These are phyloP conservation scores for Dromococcyx pavoninus DNA, from an alignment of 2,797 vertebrate genomes.

Conservation along the genomic window DNA sequence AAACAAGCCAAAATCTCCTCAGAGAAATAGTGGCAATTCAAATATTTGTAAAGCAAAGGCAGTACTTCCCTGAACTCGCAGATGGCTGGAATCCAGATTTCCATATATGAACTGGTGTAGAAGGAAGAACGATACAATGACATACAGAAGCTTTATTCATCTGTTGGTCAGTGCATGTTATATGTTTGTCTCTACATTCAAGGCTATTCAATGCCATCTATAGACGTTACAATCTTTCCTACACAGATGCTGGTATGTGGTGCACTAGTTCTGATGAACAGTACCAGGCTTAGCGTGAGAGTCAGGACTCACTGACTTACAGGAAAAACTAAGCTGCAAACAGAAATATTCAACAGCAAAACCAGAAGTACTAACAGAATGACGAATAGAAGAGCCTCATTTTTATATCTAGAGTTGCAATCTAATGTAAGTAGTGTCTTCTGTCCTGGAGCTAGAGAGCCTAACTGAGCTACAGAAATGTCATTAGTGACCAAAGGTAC, in stretches of 20 bases:
- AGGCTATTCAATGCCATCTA: not conserved
- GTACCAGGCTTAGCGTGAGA: accelerated
- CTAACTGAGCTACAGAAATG: not conserved
- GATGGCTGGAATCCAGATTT: not conserved
- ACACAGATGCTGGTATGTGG: accelerated
- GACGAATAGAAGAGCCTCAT: not conserved
- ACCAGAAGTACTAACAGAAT: not conserved
- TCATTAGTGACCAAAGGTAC: not conserved
- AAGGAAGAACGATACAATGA: not conserved
- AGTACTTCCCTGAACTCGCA: not conserved
- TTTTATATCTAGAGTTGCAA: not conserved
- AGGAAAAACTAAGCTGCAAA: not conserved
- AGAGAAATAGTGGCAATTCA: not conserved
- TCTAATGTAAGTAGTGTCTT: not conserved
- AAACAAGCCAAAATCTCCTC: not conserved
- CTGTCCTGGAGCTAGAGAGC: not conserved
- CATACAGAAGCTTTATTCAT: not conserved
- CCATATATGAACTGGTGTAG: not conserved
- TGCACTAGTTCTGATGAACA: not conserved
- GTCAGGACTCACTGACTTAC: not conserved
- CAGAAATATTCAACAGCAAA: not conserved
- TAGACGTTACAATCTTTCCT: not conserved
- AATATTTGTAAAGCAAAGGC: not conserved
- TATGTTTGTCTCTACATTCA: not conserved
- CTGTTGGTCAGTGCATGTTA: not conserved